Evolutionary conservation across 2,888 invertebrate species (phyloP), one percentile per base, ranked within the genome.

Genomic region (Phortica magna): DNA sequence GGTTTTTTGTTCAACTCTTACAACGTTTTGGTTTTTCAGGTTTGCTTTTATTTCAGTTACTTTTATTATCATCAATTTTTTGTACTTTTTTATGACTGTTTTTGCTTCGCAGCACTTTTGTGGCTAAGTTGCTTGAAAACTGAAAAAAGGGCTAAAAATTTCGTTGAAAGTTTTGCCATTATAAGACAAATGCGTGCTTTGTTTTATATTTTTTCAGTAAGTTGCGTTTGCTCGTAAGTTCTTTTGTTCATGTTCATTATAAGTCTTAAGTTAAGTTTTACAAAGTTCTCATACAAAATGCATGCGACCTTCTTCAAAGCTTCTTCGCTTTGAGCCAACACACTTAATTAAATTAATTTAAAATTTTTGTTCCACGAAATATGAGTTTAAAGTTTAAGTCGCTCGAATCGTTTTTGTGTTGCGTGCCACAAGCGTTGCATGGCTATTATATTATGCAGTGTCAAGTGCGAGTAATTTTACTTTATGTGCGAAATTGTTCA

Each of bases 151-250:
- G 12, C 12, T 10, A 2, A 61, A 61, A 61, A 61, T 10, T 64
- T 64, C 31, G 0, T 31, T 31, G 31, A 9, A 39, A 64, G 39
- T 64, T 64, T 22, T 9, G 64, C 64, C 31, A 39, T 64, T 64
- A 53, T 53, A 64, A 64, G 64, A 64, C 64, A 64, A 64, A 64
- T 64, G 64, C 39, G 41, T 39, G 31, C 39, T 31, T 19, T 64
- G 14, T 64, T 64, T 64, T 1, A 61, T 61, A 61, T 61, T n/a
- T 64, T 39, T 22, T 22, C 64, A 31, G 39, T 10, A 5, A 64
- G 22, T 64, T 64, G 31, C 31, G 31, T 31, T 31, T 31, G 31
- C 31, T 31, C 31, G 31, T 4, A 31, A 31, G 31, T 31, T 31
- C 31, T 31, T 31, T 31, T 31, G 31, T 64, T 39, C 31, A 39